Evolutionary conservation across 2,888 invertebrate genomes (phyloP).

Genomic region (Dusona sp.): DNA sequence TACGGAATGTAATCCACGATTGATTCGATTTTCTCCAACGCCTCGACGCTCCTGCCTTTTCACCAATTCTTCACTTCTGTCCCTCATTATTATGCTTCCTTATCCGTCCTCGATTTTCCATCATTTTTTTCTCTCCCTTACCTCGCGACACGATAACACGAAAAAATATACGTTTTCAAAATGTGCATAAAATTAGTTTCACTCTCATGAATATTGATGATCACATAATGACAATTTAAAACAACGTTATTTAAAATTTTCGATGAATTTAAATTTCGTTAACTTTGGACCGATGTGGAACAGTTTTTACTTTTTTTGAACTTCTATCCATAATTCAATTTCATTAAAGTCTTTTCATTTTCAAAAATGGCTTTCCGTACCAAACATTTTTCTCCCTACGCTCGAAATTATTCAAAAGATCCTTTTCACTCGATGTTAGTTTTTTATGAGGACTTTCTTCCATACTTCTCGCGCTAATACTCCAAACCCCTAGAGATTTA

Average conservation of each 20-base stretch:
- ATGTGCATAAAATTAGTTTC: background rate
- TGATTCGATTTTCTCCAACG: slow-evolving; percentile 32
- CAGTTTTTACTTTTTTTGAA: background rate
- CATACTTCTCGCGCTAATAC: background rate
- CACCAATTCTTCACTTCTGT: background rate
- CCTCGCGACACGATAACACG: background rate
- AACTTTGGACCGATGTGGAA: background rate
- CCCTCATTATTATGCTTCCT: slow-evolving; percentile 3
- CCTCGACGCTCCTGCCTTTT: slow-evolving; percentile 4
- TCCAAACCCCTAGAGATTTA: too few relatives aligned
- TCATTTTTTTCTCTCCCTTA: background rate
- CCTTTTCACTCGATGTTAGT: background rate
- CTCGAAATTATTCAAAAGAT: background rate
- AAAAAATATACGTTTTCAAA: background rate
- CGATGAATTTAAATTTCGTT: background rate
- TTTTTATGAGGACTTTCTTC: background rate
- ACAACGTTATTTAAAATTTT: background rate
- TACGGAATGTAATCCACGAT: slow-evolving; percentile 35
- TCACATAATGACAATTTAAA: background rate
- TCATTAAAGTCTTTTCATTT: background rate
- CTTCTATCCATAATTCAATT: background rate
- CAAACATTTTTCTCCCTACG: background rate
- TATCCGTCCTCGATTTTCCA: background rate
- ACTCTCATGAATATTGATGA: background rate
- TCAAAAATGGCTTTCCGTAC: background rate